phyloP scores from a whole-genome alignment of 2,113 vertebrate genomes.

The Vimba vimba region DNA sequence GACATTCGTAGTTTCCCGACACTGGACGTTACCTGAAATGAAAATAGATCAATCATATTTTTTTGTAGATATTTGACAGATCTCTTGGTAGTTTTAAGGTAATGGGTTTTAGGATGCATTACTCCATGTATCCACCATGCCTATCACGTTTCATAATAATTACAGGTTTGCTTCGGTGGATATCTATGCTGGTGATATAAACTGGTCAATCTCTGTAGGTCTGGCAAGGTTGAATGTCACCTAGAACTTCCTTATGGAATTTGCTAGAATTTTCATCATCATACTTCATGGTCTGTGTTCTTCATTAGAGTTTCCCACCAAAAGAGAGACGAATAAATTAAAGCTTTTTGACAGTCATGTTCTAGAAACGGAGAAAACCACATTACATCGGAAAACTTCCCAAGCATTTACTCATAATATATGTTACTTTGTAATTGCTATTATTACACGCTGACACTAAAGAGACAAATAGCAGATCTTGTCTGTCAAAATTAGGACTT shows the following conservation, averaged over 20 bases:
- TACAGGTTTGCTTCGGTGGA: background rate
- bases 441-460: slow-evolving; percentile 1
- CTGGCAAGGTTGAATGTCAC: background rate
- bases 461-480: slow-evolving; percentile 10
- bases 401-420: background rate
- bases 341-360: background rate
- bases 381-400: background rate
- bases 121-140: background rate
- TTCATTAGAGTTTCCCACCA: slow-evolving; percentile 14
- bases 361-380: background rate
- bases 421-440: slow-evolving; percentile 14
- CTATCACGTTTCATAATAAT: slow-evolving; percentile 17
- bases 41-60: slow-evolving; percentile 14
- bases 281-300: background rate
- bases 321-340: background rate
- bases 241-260: background rate
- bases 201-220: background rate
- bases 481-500: slow-evolving; percentile 6
- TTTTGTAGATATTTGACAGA: background rate
- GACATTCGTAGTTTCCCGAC: background rate
- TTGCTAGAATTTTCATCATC: background rate
- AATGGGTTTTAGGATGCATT: background rate
- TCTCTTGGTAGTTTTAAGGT: background rate
- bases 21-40: slow-evolving; percentile 24
- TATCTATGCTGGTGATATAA: slow-evolving; percentile 5